Evolutionary conservation across 35 echinoderm and acorn worm species (phyloP).

Genomic region (Apostichopus parvimensis): DNA sequence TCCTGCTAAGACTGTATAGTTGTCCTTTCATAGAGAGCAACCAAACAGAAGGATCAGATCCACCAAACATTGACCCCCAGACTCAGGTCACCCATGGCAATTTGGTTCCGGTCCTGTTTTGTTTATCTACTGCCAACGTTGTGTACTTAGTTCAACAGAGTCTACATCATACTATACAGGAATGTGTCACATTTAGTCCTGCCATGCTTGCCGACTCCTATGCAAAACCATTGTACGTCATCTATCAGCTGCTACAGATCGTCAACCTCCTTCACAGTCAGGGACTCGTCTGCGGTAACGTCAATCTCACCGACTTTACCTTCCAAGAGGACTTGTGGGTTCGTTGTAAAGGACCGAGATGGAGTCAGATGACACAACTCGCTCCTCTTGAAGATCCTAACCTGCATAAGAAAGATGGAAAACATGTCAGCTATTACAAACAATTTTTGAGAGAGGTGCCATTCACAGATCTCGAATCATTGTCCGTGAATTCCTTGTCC

Average conservation of each 20-base stretch:
- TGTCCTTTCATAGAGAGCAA: conserved; percentile 63
- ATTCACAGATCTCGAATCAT: background rate
- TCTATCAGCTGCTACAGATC: conserved; percentile 86
- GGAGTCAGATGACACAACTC: conserved; percentile 18
- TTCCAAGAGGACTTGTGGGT: conserved; percentile 85
- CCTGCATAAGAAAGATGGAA: background rate
- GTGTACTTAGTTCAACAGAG: conserved; percentile 65
- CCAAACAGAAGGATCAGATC: background rate
- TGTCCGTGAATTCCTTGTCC: conserved; percentile 54
- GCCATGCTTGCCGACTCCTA: conserved; percentile 81
- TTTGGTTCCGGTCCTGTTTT: conserved; percentile 67
- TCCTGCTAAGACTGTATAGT: conserved; percentile 50
- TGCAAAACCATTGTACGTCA: conserved; percentile 86
- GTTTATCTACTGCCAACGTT: conserved; percentile 29
- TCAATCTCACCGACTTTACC: conserved; percentile 72
- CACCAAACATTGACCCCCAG: background rate
- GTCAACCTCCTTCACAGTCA: conserved; percentile 66
- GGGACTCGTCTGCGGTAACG: conserved; percentile 71
- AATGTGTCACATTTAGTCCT: conserved; percentile 82
- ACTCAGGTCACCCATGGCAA: conserved; percentile 58
- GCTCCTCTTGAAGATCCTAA: background rate
- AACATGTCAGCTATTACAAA: background rate
- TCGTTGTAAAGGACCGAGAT: conserved; percentile 75
- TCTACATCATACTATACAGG: conserved; percentile 72
- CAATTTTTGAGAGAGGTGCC: conserved; percentile 20